Evolutionary conservation across 1,140 invertebrate species (phyloP).

Genomic region (Maconellicoccus hirsutus): DNA sequence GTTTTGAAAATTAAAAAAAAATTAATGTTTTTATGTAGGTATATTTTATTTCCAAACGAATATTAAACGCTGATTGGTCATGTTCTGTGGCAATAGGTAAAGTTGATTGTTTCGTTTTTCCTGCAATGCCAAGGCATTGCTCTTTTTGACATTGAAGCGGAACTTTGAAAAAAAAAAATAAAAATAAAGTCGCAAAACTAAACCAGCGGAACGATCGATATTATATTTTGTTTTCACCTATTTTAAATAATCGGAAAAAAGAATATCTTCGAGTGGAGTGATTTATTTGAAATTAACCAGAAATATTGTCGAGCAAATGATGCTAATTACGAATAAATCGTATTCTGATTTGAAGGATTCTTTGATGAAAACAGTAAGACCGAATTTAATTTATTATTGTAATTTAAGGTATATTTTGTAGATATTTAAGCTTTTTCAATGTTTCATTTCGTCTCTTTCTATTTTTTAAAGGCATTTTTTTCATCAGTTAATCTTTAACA

Average conservation of each 20-base stretch:
- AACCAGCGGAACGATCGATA: background rate
- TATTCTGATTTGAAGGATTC: constrained; percentile 18
- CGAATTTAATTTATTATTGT: background rate
- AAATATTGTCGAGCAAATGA: background rate
- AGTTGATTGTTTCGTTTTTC: too few relatives aligned
- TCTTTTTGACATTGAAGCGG: background rate
- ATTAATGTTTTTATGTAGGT: too few relatives aligned
- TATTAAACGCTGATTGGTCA: too few relatives aligned
- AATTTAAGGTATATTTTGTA: too few relatives aligned
- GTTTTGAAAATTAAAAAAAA: too few relatives aligned
- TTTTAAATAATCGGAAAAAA: background rate
- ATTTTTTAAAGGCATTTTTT: too few relatives aligned
- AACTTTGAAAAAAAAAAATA: background rate
- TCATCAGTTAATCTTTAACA: too few relatives aligned
- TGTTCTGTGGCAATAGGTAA: too few relatives aligned
- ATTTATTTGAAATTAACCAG: background rate
- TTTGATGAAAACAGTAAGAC: constrained; percentile 18
- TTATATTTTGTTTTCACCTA: background rate
- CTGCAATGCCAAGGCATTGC: too few relatives aligned
- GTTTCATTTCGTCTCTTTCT: too few relatives aligned
- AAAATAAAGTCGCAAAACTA: background rate
- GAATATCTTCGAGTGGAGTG: background rate
- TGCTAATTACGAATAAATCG: constrained; percentile 12
- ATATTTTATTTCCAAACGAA: too few relatives aligned
- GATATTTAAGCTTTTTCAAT: too few relatives aligned